Conservation (phyloP, 2,113 vertebrate genomes). For the Python bivittatus region DNA sequence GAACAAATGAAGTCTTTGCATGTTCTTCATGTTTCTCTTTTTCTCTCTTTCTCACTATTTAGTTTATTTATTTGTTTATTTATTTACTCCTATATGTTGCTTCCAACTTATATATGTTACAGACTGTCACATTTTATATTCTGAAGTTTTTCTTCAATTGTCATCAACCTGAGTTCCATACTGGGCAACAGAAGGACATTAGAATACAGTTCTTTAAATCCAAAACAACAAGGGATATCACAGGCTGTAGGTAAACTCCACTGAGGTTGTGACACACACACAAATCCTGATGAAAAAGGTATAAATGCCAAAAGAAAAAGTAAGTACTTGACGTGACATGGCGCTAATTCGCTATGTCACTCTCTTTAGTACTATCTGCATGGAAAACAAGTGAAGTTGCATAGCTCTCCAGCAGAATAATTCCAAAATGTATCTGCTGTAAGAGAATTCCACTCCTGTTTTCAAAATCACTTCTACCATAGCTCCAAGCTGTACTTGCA, state of each 20-base stretch:
- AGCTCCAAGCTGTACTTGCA: slow-evolving; percentile 53
- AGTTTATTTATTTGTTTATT: slow-evolving; percentile 56
- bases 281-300: slow-evolving; percentile 61
- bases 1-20: slow-evolving; percentile 69
- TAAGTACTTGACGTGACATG: slow-evolving; percentile 73
- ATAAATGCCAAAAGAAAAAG: slow-evolving; percentile 71
- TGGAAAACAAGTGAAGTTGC: slow-evolving; percentile 60
- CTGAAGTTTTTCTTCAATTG: slow-evolving; percentile 73
- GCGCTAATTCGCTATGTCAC: slow-evolving; percentile 58
- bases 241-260: slow-evolving; percentile 70
- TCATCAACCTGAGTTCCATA: slow-evolving; percentile 71
- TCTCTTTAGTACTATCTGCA: slow-evolving; percentile 61
- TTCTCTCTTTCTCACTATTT: slow-evolving; percentile 77
- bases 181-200: slow-evolving; percentile 70
- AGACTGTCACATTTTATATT: slow-evolving; percentile 76
- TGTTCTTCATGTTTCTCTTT: slow-evolving; percentile 77
- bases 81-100: slow-evolving; percentile 67
- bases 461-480: slow-evolving; percentile 69
- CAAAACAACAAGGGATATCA: slow-evolving; percentile 72
- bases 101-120: slow-evolving; percentile 75
- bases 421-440: slow-evolving; percentile 50
- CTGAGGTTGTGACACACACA: slow-evolving; percentile 67
- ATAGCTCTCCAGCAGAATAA: slow-evolving; percentile 60
- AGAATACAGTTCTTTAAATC: slow-evolving; percentile 67
- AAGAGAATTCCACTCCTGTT: slow-evolving; percentile 55